Percentiles rank a stretch among this genome's conserved stretches.
phyloP scores from a whole-genome alignment of 2,888 invertebrate genomes.

The Pristionchus fissidentatus region DNA sequence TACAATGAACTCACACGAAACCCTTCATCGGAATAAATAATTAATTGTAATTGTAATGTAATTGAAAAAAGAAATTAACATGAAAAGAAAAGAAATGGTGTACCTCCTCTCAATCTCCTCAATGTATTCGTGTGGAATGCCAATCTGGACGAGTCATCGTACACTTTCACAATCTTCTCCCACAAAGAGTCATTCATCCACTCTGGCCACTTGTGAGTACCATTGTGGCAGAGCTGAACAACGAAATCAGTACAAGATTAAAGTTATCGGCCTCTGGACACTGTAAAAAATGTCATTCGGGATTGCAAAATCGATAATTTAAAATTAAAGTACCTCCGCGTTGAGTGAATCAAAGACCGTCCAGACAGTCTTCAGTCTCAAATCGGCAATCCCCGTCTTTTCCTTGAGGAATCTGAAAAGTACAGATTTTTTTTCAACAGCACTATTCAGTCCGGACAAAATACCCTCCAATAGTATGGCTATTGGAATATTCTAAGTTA shows the following conservation, averaged over 20 bases:
- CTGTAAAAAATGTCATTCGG: not conserved
- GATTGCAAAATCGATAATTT: not conserved
- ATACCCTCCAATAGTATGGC: too few species aligned
- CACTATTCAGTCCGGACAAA: not conserved
- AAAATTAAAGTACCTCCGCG: conserved; percentile 61
- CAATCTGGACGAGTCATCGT: conserved; percentile 63
- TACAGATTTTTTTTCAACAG: not conserved
- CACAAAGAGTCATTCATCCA: conserved; percentile 70
- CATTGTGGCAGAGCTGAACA: conserved; percentile 61
- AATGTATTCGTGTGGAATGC: conserved; percentile 64
- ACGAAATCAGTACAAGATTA: not conserved
- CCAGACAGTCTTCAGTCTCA: conserved; percentile 66
- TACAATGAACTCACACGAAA: not conserved
- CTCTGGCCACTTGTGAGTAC: conserved; percentile 62
- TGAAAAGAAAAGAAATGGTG: not conserved
- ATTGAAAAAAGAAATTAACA: too few species aligned
- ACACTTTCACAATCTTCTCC: conserved; percentile 59
- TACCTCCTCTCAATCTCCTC: conserved; percentile 69
- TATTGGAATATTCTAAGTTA: not conserved
- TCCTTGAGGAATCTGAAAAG: conserved; percentile 54
- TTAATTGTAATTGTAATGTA: too few species aligned
- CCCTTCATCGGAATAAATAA: not conserved
- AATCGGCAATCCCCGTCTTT: conserved; percentile 59
- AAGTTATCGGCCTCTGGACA: not conserved
- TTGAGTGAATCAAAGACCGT: conserved; percentile 68